A percentile compares a stretch with the other conserved stretches of the same genome.
Evolutionary conservation across 2,113 vertebrate genomes (phyloP).

Genomic region (Chloebia gouldiae): DNA sequence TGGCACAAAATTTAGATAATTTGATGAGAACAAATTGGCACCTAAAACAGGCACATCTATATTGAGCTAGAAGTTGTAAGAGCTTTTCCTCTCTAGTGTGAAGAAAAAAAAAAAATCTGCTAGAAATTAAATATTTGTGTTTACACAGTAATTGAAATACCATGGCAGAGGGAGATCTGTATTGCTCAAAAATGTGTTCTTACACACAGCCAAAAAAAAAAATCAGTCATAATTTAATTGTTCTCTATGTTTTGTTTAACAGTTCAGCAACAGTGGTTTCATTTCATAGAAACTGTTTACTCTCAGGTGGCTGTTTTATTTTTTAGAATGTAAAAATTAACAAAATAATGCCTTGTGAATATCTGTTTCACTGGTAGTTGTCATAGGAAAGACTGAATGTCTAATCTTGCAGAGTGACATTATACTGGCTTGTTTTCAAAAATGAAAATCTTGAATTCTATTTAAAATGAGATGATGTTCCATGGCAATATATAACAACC

Average conservation of each 20-base stretch:
- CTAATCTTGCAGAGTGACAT: not conserved
- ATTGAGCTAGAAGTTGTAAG: not conserved
- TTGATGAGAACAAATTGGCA: not conserved
- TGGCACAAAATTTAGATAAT: not conserved
- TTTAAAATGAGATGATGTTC: slow-evolving; percentile 36
- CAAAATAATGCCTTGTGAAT: not conserved
- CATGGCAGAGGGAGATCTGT: not conserved
- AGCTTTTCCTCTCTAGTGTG: not conserved
- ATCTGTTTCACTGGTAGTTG: not conserved
- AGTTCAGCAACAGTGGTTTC: not conserved
- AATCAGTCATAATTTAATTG: not conserved
- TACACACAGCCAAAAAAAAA: not conserved
- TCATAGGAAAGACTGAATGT: not conserved
- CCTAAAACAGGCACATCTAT: not conserved
- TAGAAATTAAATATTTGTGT: not conserved
- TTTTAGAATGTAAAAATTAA: not conserved
- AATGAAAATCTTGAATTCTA: not conserved
- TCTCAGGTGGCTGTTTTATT: not conserved
- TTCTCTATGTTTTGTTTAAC: not conserved
- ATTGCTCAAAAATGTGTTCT: not conserved
- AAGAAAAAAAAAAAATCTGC: not conserved
- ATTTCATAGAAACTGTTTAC: not conserved
- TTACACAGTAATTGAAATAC: not conserved
- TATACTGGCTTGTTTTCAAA: slow-evolving; percentile 18
- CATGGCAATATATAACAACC: not conserved